Evolutionary conservation across 1,140 invertebrate genomes (phyloP), one percentile per base, ranked within the genome.

Genomic region (Saccostrea cuccullata): DNA sequence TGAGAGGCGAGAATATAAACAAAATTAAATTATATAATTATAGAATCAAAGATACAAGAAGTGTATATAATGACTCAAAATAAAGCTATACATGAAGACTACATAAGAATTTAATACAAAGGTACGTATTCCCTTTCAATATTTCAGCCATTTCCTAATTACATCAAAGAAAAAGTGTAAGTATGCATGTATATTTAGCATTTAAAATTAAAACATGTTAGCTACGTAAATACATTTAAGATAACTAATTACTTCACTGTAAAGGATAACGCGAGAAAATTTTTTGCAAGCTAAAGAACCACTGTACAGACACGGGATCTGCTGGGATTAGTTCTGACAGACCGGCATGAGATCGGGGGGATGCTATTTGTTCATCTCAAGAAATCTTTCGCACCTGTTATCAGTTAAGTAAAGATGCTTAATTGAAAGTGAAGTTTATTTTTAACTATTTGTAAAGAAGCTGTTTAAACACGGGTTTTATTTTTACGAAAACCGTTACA

Each of bases 381-480:
- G 70, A 77, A 77, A 77, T 36, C 26, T 36, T 26, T 36, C 70
- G 30, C 70, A 77, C 70, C 70, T 77, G 70, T 30, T 77, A 77
- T 77, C 70, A 77, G 23, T 77, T 77, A 77, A 77, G 70, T 77
- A 36, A 77, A 30, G 70, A 77, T 30, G 23, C 70, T 77, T 77
- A 77, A 77, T 36, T 30, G 70, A 77, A 77, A 77, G 70, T 77
- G 70, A 77, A 30, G 70, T 77, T 77, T 77, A 77, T 77, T 36
- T 77, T 77, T 77, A 77, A 77, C 70, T 77, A 77, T 77, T 77
- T 26, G 70, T 77, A 77, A 77, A 77, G 70, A 77, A 77, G 70
- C 70, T 77, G 70, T 77, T 77, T 77, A 15, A 77, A 77, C 70
- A 77, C 6, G 26, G 70, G 70, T 77, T 77, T 77, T 77, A 77